Conservation (phyloP, 2,113 vertebrate species). For the Glareola pratincola region DNA sequence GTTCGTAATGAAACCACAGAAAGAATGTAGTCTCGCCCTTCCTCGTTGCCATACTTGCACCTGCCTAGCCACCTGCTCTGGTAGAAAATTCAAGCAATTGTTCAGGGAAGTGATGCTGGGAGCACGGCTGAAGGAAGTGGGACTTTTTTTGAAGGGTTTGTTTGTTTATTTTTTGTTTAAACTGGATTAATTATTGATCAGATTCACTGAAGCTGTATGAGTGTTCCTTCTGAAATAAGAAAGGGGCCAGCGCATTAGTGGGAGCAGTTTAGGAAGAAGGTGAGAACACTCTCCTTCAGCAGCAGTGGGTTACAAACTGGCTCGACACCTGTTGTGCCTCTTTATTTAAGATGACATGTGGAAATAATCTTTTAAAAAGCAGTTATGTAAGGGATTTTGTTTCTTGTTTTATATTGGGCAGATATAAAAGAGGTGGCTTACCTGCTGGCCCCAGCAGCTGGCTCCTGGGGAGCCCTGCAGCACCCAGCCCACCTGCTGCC, state of each 20-base stretch:
- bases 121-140: background rate
- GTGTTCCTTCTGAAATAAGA: background rate
- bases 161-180: background rate
- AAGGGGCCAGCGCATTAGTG: fast-evolving
- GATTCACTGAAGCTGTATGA: background rate
- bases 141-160: background rate
- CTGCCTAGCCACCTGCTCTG: too few relatives aligned
- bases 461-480: background rate
- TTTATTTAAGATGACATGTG: background rate
- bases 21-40: background rate
- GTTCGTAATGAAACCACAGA: background rate
- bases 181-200: background rate
- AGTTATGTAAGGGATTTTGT: background rate
- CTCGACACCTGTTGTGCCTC: background rate
- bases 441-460: background rate
- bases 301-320: background rate
- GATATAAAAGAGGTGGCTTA: background rate
- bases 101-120: background rate
- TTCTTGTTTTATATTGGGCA: background rate
- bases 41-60: background rate
- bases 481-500: background rate
- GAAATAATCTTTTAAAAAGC: background rate
- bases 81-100: background rate
- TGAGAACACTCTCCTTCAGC: background rate
- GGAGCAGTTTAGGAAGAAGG: background rate